Base-by-base conservation (phyloP, 1,140 invertebrate genomes). In the Philotrypesis tridentata region DNA sequence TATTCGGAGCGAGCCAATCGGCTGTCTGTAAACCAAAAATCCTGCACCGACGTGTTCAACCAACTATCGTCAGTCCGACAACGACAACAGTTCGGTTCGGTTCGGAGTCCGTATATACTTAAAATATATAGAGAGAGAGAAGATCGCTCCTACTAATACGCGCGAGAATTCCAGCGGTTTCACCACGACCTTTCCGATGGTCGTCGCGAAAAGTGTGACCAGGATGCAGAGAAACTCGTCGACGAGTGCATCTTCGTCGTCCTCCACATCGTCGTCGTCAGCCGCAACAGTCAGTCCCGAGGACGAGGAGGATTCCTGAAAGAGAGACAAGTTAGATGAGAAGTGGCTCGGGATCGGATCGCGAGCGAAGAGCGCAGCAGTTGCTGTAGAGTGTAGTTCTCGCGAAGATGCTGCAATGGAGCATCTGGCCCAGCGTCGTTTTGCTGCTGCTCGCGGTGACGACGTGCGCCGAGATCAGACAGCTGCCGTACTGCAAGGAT, bases 401-500 rank as follows among this genome's bases (percentile, higher is more conserved):
- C 8, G 29, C 21, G n/a, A 75, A 80, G 14, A 81, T 81, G 80
- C 65, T 17, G 33, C 60, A 8, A 70, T 68, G 72, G 73, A 60
- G 14, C 29, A 71, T 23, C 25, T 71, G 61, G 43, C 27, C 17
- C n/a, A 70, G 2, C 12, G 60, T 70, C 9, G 4, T 82, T 3
- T 17, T 82, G 27, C 25, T 82, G 9, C 33, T 74, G 2, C 9
- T 80, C 55, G n/a, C 43, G 63, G 25, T 9, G 12, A 71, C 27
- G 7, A 73, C 43, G 29, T 40, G 75, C 29, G 60, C 43, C 25
- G 81, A 82, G 71, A 74, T 82, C 33, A 73, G 81, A 43, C 81
- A 82, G 70, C 70, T 82, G 61, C 81, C 81, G 0, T 79, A 48
- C 40, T 82, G 81, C 75, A 73, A 82, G 31, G 74, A 82, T 17